Base-by-base conservation (phyloP, 2,888 invertebrate genomes). In the Frankliniella intonsa region DNA sequence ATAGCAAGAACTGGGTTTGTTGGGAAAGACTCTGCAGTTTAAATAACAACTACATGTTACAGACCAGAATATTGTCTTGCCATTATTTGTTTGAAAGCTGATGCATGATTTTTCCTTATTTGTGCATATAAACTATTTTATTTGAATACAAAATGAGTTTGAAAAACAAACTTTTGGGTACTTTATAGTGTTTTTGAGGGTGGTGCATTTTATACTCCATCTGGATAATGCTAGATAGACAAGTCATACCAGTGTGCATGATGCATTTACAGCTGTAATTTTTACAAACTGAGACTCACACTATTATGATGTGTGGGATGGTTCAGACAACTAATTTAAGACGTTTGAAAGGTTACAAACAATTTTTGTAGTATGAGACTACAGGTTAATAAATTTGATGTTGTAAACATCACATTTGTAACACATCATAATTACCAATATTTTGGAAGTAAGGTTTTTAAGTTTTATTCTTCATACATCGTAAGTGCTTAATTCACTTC, bases 21-120 rank as follows among this genome's bases (percentile, higher is more conserved):
- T 86, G 95, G 95, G 85, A 95, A 96, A 89, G 95, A 96, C 88
- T 96, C 96, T n/a, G 95, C 95, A 82, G 96, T 96, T 85, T 94
- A 91, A 88, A 55, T 50, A 25, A 65, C 22, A 10, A 25, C 8
- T 22, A 12, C 22, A 22, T 76, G 22, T 0, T 9, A 69, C n/a
- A 69, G 22, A n/a, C n/a, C 17, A 0, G 19, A 14, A 55, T 14
- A 14, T 55, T 55, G 14, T 19, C 55, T 5, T 19, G 5, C 12
- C 19, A 55, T 14, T 55, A 17, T 55, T 14, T 7, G 55, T 17
- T 55, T 55, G 19, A 14, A 55, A 55, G 55, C 55, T 12, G 17
- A 55, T 55, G 55, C 14, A 12, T 55, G 17, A 55, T 5, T 19
- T 25, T 25, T 22, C 22, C 9, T 76, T 25, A 76, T 8, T 25